These are phyloP conservation scores for Pipa parva DNA, from an alignment of 2,113 vertebrate genomes.

Conservation along the genomic window DNA sequence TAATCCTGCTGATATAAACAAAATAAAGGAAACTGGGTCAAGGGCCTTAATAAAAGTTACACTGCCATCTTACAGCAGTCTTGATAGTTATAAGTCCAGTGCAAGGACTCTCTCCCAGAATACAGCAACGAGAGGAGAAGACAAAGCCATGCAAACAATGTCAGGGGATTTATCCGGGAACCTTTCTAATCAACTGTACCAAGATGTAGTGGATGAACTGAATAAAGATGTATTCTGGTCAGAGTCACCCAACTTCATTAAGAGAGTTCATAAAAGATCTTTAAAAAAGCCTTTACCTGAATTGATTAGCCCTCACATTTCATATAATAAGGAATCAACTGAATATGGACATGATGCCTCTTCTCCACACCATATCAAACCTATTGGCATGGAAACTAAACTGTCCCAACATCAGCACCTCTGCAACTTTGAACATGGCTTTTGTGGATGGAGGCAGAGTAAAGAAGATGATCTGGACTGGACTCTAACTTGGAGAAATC, in stretches of 20 bases:
- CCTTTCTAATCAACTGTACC: neutral
- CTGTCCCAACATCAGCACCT: neutral
- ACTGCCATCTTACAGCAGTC: neutral
- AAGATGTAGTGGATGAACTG: neutral
- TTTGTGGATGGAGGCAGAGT: constrained; percentile 41
- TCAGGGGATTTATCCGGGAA: neutral
- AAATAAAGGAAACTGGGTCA: neutral
- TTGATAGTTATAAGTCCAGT: neutral
- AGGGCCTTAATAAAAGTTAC: too few species aligned
- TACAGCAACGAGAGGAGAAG: neutral
- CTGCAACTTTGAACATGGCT: constrained; percentile 31
- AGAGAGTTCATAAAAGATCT: constrained; percentile 8
- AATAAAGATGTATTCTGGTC: too few species aligned
- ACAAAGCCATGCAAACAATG: neutral
- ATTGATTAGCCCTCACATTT: neutral
- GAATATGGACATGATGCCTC: neutral
- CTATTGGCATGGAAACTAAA: neutral
- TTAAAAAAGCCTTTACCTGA: neutral
- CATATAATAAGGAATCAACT: neutral
- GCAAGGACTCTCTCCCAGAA: neutral
- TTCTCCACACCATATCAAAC: neutral
- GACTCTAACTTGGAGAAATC: neutral
- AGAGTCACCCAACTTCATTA: neutral
- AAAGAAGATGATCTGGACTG: constrained; percentile 18
- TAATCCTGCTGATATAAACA: neutral